Evolutionary conservation across 2,797 vertebrate species (phyloP).

Genomic region (Typhlichthys subterraneus): DNA sequence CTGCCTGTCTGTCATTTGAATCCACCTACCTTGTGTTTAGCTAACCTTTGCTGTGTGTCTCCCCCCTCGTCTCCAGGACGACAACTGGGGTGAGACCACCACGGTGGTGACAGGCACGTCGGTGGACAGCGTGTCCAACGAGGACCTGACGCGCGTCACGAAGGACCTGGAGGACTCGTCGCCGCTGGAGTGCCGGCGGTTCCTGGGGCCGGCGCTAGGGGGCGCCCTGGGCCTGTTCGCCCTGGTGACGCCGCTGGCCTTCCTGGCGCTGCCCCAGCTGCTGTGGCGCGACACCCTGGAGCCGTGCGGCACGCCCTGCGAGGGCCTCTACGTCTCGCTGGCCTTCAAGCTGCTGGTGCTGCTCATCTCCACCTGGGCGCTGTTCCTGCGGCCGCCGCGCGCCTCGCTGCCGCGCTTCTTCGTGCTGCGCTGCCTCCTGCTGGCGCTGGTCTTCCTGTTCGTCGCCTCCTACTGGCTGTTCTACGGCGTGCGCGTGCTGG

Average conservation of each 20-base stretch:
- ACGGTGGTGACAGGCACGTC: slow-evolving; percentile 93
- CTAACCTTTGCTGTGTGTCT: too few relatives aligned
- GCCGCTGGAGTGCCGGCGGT: slow-evolving; percentile 86
- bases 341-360: slow-evolving; percentile 93
- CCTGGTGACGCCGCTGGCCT: slow-evolving; percentile 87
- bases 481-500: slow-evolving; percentile 88
- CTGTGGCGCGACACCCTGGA: slow-evolving; percentile 86
- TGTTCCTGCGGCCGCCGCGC: slow-evolving; percentile 88
- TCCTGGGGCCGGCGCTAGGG: slow-evolving; percentile 81
- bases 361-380: slow-evolving; percentile 90
- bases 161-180: slow-evolving; percentile 91
- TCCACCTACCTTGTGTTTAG: too few relatives aligned
- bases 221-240: slow-evolving; percentile 86
- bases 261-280: slow-evolving; percentile 89
- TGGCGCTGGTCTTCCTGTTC: slow-evolving; percentile 90
- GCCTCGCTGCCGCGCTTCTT: slow-evolving; percentile 88
- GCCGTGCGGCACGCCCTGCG: slow-evolving; percentile 86
- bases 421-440: slow-evolving; percentile 86
- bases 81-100: slow-evolving; percentile 95
- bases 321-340: slow-evolving; percentile 91
- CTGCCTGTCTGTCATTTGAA: too few relatives aligned
- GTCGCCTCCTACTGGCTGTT: slow-evolving; percentile 93
- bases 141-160: slow-evolving; percentile 84
- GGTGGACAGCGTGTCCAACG: slow-evolving; percentile 91
- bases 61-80: slow-evolving; percentile 73